Conservation (phyloP, 2,113 vertebrate species). For the Alouatta palliata region DNA sequence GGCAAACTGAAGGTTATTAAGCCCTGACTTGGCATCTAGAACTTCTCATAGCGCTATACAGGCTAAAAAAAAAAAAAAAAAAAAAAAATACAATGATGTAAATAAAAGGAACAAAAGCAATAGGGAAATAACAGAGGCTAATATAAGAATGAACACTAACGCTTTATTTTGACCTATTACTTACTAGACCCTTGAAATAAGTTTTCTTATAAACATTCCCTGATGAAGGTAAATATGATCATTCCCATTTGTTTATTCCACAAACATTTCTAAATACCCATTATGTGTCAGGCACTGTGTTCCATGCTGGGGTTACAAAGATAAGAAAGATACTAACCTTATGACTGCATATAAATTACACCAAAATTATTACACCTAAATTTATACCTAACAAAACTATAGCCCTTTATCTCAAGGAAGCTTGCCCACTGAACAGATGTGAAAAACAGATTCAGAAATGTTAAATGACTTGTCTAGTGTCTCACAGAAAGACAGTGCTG, state of each 20-base stretch:
- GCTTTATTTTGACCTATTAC: neutral
- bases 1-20: neutral
- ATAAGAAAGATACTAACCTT: neutral
- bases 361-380: too few species aligned
- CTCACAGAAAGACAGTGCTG: neutral
- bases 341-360: neutral
- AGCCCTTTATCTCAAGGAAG: constrained; percentile 4
- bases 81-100: neutral
- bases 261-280: neutral
- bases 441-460: constrained; percentile 34
- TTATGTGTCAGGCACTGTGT: neutral
- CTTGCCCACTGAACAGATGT: constrained; percentile 9
- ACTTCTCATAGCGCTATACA: neutral
- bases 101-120: neutral
- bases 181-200: neutral
- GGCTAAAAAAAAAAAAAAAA: constrained; percentile 23
- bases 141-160: neutral
- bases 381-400: neutral
- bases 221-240: neutral
- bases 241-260: neutral
- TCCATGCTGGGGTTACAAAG: neutral
- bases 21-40: neutral
- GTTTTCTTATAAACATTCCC: neutral
- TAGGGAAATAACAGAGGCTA: neutral
- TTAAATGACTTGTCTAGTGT: neutral